Evolutionary conservation across 2,113 vertebrate species (phyloP), one percentile per base, ranked within the genome.

Genomic region (Condylura cristata): DNA sequence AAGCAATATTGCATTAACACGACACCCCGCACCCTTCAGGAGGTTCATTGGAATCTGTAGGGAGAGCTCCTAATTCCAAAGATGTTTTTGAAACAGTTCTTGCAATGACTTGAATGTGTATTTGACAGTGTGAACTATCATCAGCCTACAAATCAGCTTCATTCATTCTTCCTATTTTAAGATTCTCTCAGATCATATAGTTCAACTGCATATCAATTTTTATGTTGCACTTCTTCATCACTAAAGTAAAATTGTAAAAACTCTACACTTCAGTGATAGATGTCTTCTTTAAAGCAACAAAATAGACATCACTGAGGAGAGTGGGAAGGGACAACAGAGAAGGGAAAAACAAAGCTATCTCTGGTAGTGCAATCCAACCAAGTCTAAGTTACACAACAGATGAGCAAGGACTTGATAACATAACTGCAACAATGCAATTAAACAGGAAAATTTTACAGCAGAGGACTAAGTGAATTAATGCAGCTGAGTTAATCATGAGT

Each of bases 31-130:
- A 39, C 5, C 20, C 3, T 51, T 32, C 37, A 14, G 5, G 20
- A 79, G 17, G 4, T 24, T 66, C 90, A 11, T 48, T 78, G 92
- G 44, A 74, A 75, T 10, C 3, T 81, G 51, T 84, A 83, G 5
- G 10, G 39, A 89, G 37, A 78, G 8, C 30, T 90, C 7, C 32
- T 95, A 72, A 88, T 79, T 94, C 61, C 6, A 95, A 89, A 90
- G 14, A 58, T 46, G 5, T 24, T 28, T 41, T 60, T 80, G 12
- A 46, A 91, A 80, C 48, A 61, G 83, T 11, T 34, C 2, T 89
- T 92, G 82, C 12, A 86, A 48, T 68, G 34, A 24, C 22, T 65
- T 70, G 30, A 89, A 58, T 78, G 56, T 94, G 41, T 68, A 78
- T 75, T 51, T 58, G 32, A 61, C 8, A 60, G 74, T 51, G 6